A percentile compares a stretch with the other conserved stretches of the same genome.
phyloP scores from a whole-genome alignment of 2,797 vertebrate genomes.

The Notolepis coatsorum region DNA sequence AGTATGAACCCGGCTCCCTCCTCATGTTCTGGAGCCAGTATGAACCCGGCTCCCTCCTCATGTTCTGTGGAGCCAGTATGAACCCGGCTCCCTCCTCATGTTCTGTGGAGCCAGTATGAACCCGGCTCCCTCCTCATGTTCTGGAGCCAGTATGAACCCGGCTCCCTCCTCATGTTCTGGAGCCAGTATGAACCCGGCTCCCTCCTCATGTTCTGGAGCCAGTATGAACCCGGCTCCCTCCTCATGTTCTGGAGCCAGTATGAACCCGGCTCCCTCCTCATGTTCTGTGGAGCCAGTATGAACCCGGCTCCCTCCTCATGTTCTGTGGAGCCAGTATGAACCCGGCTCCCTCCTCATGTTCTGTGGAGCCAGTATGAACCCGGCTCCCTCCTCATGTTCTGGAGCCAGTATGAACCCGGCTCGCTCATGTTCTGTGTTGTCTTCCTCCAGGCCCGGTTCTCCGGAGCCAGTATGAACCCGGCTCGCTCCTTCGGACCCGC shows the following conservation, averaged over 20 bases:
- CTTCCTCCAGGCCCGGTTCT: conserved; percentile 81
- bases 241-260: conserved; percentile 79
- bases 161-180: conserved; percentile 85
- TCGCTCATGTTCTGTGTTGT: conserved; percentile 57
- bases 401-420: conserved; percentile 88
- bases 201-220: conserved; percentile 84
- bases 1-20: conserved; percentile 88
- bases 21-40: conserved; percentile 79
- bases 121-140: conserved; percentile 83
- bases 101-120: conserved; percentile 90
- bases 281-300: conserved; percentile 87
- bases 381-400: conserved; percentile 84
- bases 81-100: conserved; percentile 83
- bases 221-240: conserved; percentile 88
- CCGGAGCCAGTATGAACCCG: conserved; percentile 88
- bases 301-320: conserved; percentile 83
- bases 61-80: conserved; percentile 87
- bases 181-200: conserved; percentile 87
- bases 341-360: conserved; percentile 82
- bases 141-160: conserved; percentile 88
- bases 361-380: conserved; percentile 89
- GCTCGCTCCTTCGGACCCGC: conserved; percentile 85
- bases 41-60: too few species aligned
- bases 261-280: too few species aligned
- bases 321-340: conserved; percentile 90